phyloP scores from a whole-genome alignment of 2,113 vertebrate species.

The Xiphias gladius region DNA sequence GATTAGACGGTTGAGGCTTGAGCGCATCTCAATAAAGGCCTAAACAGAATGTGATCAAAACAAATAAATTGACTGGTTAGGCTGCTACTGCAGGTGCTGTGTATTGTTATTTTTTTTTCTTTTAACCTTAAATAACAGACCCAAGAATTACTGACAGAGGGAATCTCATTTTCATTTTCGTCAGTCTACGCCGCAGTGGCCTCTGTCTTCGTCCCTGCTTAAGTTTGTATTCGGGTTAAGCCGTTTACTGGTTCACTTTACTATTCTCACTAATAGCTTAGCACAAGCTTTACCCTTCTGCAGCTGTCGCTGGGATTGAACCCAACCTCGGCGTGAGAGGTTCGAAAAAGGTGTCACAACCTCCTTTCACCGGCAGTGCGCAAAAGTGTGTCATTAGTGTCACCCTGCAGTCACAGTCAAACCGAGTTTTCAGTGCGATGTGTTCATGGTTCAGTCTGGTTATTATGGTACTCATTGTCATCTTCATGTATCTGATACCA shows the following conservation, averaged over 20 bases:
- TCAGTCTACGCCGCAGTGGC: neutral
- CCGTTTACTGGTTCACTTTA: slow-evolving; percentile 34
- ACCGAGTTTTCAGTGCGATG: neutral
- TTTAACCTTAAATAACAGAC: neutral
- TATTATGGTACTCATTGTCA: neutral
- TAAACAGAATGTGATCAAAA: slow-evolving; percentile 58
- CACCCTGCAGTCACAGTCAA: neutral
- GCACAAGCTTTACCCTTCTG: neutral
- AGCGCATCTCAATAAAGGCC: slow-evolving; percentile 73
- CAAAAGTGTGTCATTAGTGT: neutral
- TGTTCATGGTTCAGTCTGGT: neutral
- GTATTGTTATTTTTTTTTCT: neutral
- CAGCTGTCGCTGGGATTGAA: slow-evolving; percentile 2
- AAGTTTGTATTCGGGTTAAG: neutral
- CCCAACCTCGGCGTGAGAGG: slow-evolving; percentile 6
- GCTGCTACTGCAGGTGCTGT: neutral
- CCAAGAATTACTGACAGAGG: neutral
- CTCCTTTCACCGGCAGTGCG: neutral
- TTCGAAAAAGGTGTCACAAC: slow-evolving; percentile 15
- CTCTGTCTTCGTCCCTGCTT: neutral
- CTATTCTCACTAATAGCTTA: no score
- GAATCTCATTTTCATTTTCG: neutral
- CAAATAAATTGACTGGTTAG: slow-evolving; percentile 61
- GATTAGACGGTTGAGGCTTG: slow-evolving; percentile 50
- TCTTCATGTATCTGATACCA: neutral